Percentiles rank a stretch among this genome's conserved stretches.
phyloP scores from a whole-genome alignment of 1,140 invertebrate genomes.

The Hyposmocoma kahamanoa region DNA sequence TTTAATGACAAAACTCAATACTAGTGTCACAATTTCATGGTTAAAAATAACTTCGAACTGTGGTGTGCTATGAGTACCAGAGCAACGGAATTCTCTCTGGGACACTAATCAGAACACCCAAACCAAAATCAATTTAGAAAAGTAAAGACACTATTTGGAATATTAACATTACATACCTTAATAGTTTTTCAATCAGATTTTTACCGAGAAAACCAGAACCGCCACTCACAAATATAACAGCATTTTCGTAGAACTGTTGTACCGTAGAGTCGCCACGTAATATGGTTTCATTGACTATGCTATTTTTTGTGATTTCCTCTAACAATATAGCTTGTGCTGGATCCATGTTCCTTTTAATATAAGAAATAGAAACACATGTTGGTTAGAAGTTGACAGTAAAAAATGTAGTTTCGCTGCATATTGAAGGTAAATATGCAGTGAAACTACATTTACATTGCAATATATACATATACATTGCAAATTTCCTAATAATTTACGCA shows the following conservation, averaged over 20 bases:
- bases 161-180: not conserved
- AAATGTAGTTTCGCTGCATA: too few species aligned
- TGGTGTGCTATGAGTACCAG: not conserved
- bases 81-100: not conserved
- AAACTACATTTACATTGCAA: too few species aligned
- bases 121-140: too few species aligned
- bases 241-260: slow-evolving; percentile 49
- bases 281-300: slow-evolving; percentile 1
- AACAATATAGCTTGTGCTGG: not conserved
- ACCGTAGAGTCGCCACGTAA: slow-evolving; percentile 6
- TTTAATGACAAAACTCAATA: not conserved
- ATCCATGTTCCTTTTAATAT: not conserved
- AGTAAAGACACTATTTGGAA: too few species aligned
- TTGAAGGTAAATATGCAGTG: too few species aligned
- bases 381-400: too few species aligned
- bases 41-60: not conserved
- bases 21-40: not conserved
- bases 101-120: not conserved
- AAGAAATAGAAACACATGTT: not conserved
- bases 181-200: slow-evolving; percentile 29
- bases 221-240: slow-evolving; percentile 74
- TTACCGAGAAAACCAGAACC: slow-evolving; percentile 82
- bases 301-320: not conserved
- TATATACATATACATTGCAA: too few species aligned
- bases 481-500: too few species aligned